Evolutionary conservation across 2,113 vertebrate species (phyloP), one percentile per base, ranked within the genome.

Genomic region (Leuciscus idus): DNA sequence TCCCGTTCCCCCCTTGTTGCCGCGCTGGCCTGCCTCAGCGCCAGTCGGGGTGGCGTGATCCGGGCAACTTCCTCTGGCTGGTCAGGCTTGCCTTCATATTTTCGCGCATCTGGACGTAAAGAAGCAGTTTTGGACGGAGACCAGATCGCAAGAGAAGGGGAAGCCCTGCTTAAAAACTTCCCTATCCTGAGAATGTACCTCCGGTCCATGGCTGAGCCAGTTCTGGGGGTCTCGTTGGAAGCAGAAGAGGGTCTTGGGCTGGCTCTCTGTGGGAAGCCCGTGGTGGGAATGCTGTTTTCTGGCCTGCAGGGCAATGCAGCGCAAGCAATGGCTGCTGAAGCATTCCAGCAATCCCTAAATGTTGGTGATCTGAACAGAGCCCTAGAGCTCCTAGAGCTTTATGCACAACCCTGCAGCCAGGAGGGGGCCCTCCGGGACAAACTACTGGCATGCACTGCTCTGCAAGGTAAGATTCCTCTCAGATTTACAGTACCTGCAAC

Each of bases 91-190:
- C 96, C 95, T 0, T 95, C 95, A 88, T 98, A 97, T 81, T 96
- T 97, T 74, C 96, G 98, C 8, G 92, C 91, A 4, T 91, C 91
- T 4, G 96, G 93, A 1, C 93, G 94, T 72, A 96, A 96, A 75
- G 98, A 99, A 52, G 93, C 82, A 0, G 94, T 94, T 4, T 93
- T 99, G 23, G 93, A 96, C 1, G 89, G 91, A 33, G 98, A 99
- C 70, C 97, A 97, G 86, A 94, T 99, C 86, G 89, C 95, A 39
- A 95, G 83, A 39, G 98, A 99, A 84, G 96, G 95, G 6, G 96
- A 98, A 33, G 80, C 15, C 9, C 92, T 99, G 86, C 91, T 99
- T 68, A 94, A 93, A 73, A 95, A 96, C 23, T 98, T 97, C 84
- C 97, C 97, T 2, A 57, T 97, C 61, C 87, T 99, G 23, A 93